Conservation (phyloP, 2,113 vertebrate species). For the Ramphastos sulfuratus region DNA sequence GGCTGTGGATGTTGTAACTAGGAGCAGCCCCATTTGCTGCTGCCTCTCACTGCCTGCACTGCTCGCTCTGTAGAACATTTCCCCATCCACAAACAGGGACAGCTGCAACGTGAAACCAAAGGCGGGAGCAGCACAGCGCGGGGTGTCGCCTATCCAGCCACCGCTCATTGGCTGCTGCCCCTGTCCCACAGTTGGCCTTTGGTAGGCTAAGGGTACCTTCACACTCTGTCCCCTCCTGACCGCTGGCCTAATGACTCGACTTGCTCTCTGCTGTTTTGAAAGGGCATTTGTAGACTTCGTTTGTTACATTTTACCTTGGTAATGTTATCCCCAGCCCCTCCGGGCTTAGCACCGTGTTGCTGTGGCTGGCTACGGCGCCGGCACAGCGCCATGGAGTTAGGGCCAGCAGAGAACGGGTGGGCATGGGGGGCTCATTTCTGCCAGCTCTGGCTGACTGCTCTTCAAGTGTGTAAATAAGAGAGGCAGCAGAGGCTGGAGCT, state of each 20-base stretch:
- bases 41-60: conserved; percentile 35
- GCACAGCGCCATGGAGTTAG: background rate
- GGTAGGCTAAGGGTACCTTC: conserved; percentile 34
- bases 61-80: background rate
- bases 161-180: conserved; percentile 57
- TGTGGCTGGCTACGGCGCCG: background rate
- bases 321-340: conserved; percentile 46
- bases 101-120: conserved; percentile 56
- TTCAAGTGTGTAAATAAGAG: background rate
- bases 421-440: background rate
- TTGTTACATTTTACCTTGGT: conserved; percentile 67
- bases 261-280: conserved; percentile 56
- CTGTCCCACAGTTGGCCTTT: conserved; percentile 42
- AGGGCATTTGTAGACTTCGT: conserved; percentile 62
- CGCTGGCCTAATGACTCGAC: conserved; percentile 45
- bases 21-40: conserved; percentile 3
- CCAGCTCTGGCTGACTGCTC: accelerated
- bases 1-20: background rate
- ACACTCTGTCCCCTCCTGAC: conserved; percentile 60
- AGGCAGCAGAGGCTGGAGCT: background rate
- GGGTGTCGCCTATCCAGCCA: conserved; percentile 57
- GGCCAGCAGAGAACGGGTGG: background rate
- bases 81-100: conserved; percentile 42
- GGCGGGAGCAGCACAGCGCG: conserved; percentile 16
- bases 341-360: conserved; percentile 32